phyloP scores from a whole-genome alignment of 1,140 invertebrate genomes.

The Radopholus similis region DNA sequence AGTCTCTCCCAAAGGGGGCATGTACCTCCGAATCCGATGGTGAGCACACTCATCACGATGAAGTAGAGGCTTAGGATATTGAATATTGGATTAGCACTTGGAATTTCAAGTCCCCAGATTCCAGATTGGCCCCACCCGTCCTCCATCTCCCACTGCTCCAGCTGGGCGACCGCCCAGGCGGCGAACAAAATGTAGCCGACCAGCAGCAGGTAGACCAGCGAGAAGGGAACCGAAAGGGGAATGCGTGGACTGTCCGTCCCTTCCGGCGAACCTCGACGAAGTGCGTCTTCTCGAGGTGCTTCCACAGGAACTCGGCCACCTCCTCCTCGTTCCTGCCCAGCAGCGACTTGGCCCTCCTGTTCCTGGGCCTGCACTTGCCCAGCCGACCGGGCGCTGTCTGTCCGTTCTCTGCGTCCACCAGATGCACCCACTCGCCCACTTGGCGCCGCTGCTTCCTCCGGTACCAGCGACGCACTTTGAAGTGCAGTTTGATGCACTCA shows the following conservation, averaged over 20 bases:
- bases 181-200: constrained; percentile 45
- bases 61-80: constrained; percentile 60
- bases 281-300: constrained; percentile 58
- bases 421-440: background rate
- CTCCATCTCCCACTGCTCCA: constrained; percentile 46
- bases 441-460: constrained; percentile 41
- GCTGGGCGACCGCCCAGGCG: constrained; percentile 46
- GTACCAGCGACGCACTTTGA: constrained; percentile 38
- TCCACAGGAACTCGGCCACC: constrained; percentile 59
- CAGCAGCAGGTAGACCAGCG: constrained; percentile 46
- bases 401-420: background rate
- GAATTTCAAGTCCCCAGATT: too few relatives aligned
- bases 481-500: constrained; percentile 54
- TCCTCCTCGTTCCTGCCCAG: constrained; percentile 9
- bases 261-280: constrained; percentile 55
- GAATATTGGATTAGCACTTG: too few relatives aligned
- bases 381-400: background rate
- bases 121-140: too few relatives aligned
- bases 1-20: too few relatives aligned
- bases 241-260: background rate
- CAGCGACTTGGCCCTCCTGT: background rate
- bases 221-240: constrained; percentile 41
- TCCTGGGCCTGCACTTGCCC: background rate
- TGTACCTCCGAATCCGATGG: constrained; percentile 59
- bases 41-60: constrained; percentile 57